phyloP scores from a whole-genome alignment of 2,113 vertebrate genomes.

The Tachysurus fulvidraco region DNA sequence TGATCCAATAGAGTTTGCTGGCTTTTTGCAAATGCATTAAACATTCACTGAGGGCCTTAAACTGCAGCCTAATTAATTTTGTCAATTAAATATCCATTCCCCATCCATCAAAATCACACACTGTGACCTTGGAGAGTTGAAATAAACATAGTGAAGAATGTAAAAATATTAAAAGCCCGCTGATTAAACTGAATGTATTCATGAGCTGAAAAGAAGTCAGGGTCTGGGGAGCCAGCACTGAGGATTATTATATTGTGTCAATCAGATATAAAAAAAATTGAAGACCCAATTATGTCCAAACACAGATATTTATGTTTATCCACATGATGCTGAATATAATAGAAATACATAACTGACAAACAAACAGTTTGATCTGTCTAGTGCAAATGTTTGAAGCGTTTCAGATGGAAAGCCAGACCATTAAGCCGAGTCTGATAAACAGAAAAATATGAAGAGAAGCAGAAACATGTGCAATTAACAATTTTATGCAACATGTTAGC shows the following conservation, averaged over 20 bases:
- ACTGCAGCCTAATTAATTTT: conserved; percentile 9
- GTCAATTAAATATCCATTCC: background rate
- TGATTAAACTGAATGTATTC: background rate
- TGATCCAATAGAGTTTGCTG: background rate
- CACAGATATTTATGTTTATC: background rate
- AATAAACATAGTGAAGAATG: background rate
- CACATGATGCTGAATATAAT: background rate
- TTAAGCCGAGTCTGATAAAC: background rate
- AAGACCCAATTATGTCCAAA: background rate
- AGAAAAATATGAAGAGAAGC: background rate
- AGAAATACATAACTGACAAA: background rate
- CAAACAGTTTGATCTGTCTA: background rate
- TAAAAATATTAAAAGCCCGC: background rate
- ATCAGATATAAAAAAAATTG: background rate
- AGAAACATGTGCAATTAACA: background rate
- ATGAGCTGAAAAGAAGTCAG: background rate
- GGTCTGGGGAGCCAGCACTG: too few species aligned
- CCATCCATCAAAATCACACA: background rate
- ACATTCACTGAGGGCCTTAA: background rate
- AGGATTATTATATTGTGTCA: background rate
- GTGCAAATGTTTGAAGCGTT: background rate
- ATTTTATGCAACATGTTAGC: background rate
- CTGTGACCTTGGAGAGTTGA: background rate
- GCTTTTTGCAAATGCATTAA: conserved; percentile 3
- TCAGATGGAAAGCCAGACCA: background rate